Conservation (phyloP, 2,797 vertebrate genomes). For the Mastacembelus armatus region DNA sequence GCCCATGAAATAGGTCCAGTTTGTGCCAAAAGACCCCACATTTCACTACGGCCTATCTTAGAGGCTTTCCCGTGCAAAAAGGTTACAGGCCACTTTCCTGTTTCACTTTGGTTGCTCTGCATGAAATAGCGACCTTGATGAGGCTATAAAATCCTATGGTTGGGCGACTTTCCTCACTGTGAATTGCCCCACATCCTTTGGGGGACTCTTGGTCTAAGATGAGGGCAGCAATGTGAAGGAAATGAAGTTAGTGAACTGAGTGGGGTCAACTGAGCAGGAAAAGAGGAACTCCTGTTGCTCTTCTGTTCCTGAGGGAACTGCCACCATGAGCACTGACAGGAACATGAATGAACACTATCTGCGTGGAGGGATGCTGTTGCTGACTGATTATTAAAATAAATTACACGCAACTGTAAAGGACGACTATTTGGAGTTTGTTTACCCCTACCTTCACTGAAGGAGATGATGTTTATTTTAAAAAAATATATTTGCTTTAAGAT, state of each 20-base stretch:
- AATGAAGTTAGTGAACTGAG: slow-evolving; percentile 87
- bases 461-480: too few relatives aligned
- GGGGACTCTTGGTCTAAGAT: slow-evolving; percentile 64
- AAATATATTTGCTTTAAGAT: slow-evolving; percentile 5
- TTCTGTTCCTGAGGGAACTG: slow-evolving; percentile 56
- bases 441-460: too few relatives aligned
- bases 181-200: slow-evolving; percentile 80
- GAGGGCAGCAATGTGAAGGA: slow-evolving; percentile 76
- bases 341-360: slow-evolving; percentile 17
- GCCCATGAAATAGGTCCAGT: background rate
- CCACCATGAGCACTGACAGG: slow-evolving; percentile 29
- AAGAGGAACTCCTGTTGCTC: slow-evolving; percentile 69
- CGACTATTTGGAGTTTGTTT: background rate
- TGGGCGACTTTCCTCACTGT: slow-evolving; percentile 71
- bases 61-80: background rate
- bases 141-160: slow-evolving; percentile 74
- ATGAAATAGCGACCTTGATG: slow-evolving; percentile 73
- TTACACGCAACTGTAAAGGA: background rate
- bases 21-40: background rate
- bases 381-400: background rate
- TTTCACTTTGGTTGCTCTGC: slow-evolving; percentile 56
- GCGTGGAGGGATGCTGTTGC: too few relatives aligned
- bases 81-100: slow-evolving; percentile 29
- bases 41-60: background rate
- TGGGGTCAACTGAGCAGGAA: slow-evolving; percentile 82